Evolutionary conservation across 2,113 vertebrate genomes (phyloP).

Genomic region (Mus musculus): DNA sequence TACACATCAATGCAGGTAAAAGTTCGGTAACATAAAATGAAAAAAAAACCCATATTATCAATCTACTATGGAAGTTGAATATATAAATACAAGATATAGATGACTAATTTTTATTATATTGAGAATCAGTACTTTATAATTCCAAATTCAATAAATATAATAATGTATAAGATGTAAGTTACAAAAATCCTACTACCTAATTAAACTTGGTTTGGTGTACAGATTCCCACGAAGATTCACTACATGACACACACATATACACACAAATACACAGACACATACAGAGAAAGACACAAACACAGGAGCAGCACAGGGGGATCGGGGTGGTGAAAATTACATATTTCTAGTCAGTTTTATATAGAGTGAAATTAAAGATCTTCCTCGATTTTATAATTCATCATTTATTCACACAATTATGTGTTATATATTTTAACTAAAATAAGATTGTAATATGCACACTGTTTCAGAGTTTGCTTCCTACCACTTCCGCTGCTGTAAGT

Average conservation of each 20-base stretch:
- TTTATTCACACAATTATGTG: background rate
- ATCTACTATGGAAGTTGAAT: background rate
- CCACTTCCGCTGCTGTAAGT: background rate
- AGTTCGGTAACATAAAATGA: conserved; percentile 12
- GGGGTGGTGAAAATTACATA: background rate
- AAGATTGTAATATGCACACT: background rate
- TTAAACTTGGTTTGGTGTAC: background rate
- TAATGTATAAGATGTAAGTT: background rate
- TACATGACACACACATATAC: background rate
- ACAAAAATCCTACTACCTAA: background rate
- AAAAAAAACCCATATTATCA: conserved; percentile 33
- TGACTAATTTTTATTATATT: background rate
- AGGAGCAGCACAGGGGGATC: background rate
- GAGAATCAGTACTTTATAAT: background rate
- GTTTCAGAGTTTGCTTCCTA: background rate
- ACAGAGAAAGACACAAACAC: background rate
- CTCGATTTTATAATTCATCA: background rate
- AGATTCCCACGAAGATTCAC: background rate
- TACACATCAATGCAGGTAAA: background rate
- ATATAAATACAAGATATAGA: background rate
- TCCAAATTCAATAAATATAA: conserved; percentile 39
- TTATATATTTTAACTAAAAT: conserved; percentile 39
- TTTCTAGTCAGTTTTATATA: background rate
- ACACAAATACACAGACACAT: background rate
- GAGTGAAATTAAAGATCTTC: background rate